Conservation (phyloP, 2,888 invertebrate species). For the Vannuccia rotundouncinata region DNA sequence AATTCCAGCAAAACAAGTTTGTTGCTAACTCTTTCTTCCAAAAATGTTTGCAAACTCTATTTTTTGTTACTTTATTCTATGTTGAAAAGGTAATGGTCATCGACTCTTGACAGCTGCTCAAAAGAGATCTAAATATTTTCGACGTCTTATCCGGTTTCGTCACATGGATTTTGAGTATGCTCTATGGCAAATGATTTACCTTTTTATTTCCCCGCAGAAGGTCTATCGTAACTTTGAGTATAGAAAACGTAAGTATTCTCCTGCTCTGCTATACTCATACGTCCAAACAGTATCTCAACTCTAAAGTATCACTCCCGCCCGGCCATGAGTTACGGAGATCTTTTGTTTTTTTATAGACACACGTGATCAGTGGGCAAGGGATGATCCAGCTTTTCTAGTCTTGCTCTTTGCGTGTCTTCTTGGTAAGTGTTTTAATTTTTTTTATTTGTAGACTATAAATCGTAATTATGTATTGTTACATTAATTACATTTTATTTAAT, state of each 20-base stretch:
- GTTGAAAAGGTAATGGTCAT: conserved; percentile 6
- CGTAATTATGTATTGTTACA: no score
- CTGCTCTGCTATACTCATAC: no score
- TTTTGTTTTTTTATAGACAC: conserved; percentile 72
- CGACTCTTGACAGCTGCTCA: conserved; percentile 34
- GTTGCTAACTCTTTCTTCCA: no score
- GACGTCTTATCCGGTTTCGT: conserved; percentile 61
- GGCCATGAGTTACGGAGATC: no score
- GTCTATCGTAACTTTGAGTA: conserved; percentile 87
- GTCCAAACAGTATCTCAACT: no score
- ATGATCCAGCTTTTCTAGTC: conserved; percentile 95
- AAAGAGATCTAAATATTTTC: conserved; percentile 32
- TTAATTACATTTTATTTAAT: not conserved
- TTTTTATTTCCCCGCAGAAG: conserved; percentile 87
- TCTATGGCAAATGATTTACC: conserved; percentile 95
- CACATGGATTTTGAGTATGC: conserved; percentile 99
- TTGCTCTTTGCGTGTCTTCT: conserved; percentile 56
- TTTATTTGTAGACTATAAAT: conserved; percentile 39
- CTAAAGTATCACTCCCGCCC: no score
- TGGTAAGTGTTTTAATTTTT: conserved; percentile 28
- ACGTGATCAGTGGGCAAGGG: conserved; percentile 94
- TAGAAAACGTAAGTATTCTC: conserved; percentile 80
- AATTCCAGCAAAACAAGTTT: no score
- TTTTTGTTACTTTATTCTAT: no score
- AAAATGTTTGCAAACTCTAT: no score